Conservation (phyloP, 2,113 vertebrate species). For the Paratilapia polleni region DNA sequence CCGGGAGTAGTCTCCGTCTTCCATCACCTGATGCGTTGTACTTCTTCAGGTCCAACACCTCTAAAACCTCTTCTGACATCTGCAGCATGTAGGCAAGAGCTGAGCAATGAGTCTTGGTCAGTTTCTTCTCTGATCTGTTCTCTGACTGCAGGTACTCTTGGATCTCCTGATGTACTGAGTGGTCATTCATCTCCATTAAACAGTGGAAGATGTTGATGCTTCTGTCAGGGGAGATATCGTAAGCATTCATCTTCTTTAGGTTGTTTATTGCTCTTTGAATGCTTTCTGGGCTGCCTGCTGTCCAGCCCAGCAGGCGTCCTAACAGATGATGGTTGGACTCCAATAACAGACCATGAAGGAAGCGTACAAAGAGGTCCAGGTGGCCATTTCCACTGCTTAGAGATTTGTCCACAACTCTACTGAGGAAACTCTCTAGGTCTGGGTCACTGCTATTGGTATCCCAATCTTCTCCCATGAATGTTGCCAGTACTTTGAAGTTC, state of each 20-base stretch:
- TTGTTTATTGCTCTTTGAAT: not conserved
- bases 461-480: not conserved
- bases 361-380: slow-evolving; percentile 12
- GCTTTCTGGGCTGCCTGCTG: not conserved
- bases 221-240: not conserved
- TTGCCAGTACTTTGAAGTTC: not conserved
- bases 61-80: slow-evolving; percentile 34
- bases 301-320: slow-evolving; percentile 10
- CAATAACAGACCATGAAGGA: slow-evolving; percentile 24
- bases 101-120: slow-evolving; percentile 26
- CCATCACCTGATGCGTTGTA: slow-evolving; percentile 20
- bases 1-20: slow-evolving; percentile 24
- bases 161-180: not conserved
- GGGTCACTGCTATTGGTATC: not conserved
- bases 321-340: slow-evolving; percentile 22
- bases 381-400: not conserved
- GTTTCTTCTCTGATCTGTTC: not conserved
- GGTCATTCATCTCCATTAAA: slow-evolving; percentile 36
- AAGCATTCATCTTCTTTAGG: too few species aligned
- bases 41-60: slow-evolving; percentile 14
- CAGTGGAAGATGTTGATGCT: slow-evolving; percentile 29
- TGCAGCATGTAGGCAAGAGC: slow-evolving; percentile 41
- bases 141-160: too few species aligned
- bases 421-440: not conserved
- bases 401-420: slow-evolving; percentile 5